Evolutionary conservation across 1,140 invertebrate genomes (phyloP).

Genomic region (Megalonaias nervosa): DNA sequence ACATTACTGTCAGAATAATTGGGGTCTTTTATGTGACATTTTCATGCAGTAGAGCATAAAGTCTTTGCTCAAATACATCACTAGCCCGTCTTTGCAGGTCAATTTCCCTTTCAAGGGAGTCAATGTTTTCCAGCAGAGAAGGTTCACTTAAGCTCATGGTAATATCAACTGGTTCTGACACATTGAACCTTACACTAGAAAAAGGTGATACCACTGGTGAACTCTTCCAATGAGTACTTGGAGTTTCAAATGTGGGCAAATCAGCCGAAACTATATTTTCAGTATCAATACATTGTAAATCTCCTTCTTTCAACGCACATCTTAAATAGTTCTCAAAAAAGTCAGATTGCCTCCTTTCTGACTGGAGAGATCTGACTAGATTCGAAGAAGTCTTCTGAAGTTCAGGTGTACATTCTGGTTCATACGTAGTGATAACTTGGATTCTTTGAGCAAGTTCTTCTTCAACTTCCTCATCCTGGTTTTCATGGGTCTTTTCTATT

Average conservation of each 20-base stretch:
- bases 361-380: slow-evolving; percentile 6
- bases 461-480: not conserved
- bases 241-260: slow-evolving; percentile 2
- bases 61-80: slow-evolving; percentile 31
- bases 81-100: slow-evolving; percentile 7
- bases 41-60: not conserved
- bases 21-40: too few relatives aligned
- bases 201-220: not conserved
- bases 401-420: slow-evolving; percentile 9
- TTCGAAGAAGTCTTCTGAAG: slow-evolving; percentile 9
- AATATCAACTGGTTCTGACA: slow-evolving; percentile 8
- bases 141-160: slow-evolving; percentile 30
- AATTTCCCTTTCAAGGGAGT: slow-evolving; percentile 6
- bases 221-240: not conserved
- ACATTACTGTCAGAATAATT: too few relatives aligned
- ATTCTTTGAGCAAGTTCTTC: not conserved
- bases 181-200: not conserved
- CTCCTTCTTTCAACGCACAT: slow-evolving; percentile 11
- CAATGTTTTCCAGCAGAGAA: slow-evolving; percentile 10
- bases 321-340: slow-evolving; percentile 32
- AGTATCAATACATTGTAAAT: not conserved
- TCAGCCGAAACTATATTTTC: not conserved
- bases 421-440: slow-evolving; percentile 3
- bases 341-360: slow-evolving; percentile 25
- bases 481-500: not conserved